Percentiles rank a stretch among this genome's conserved stretches.
Evolutionary conservation across 1,140 invertebrate species (phyloP).

Genomic region (Dufourea novaeangliae): DNA sequence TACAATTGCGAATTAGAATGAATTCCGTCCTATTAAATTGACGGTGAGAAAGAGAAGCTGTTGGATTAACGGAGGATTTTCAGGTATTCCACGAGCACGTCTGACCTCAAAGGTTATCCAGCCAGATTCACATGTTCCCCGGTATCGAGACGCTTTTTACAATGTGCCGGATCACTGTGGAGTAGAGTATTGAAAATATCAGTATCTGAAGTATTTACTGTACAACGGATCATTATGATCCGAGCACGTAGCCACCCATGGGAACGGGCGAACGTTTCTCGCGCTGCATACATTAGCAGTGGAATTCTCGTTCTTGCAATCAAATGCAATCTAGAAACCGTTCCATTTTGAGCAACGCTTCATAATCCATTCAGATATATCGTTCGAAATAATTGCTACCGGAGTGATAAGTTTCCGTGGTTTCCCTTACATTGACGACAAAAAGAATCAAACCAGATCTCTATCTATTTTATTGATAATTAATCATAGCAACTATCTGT

Average conservation of each 20-base stretch:
- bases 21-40: neutral
- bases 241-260: constrained; percentile 43
- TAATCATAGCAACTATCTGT: no score
- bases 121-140: neutral
- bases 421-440: no score
- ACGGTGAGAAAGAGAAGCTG: neutral
- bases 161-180: neutral
- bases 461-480: no score
- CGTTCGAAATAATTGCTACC: neutral
- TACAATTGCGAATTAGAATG: no score
- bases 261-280: constrained; percentile 23
- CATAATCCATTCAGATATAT: constrained; percentile 5
- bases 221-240: constrained; percentile 42
- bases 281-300: constrained; percentile 29
- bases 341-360: neutral
- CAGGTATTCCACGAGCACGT: neutral
- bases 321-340: constrained; percentile 26
- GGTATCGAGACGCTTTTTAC: neutral
- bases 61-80: neutral
- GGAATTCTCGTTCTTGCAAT: constrained; percentile 21
- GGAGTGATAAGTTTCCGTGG: neutral
- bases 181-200: constrained; percentile 36
- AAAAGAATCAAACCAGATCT: no score
- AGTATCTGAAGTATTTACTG: constrained; percentile 29
- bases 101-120: neutral